Evolutionary conservation across 2,113 vertebrate genomes (phyloP), one percentile per base, ranked within the genome.

Genomic region (Nothobranchius furzeri): DNA sequence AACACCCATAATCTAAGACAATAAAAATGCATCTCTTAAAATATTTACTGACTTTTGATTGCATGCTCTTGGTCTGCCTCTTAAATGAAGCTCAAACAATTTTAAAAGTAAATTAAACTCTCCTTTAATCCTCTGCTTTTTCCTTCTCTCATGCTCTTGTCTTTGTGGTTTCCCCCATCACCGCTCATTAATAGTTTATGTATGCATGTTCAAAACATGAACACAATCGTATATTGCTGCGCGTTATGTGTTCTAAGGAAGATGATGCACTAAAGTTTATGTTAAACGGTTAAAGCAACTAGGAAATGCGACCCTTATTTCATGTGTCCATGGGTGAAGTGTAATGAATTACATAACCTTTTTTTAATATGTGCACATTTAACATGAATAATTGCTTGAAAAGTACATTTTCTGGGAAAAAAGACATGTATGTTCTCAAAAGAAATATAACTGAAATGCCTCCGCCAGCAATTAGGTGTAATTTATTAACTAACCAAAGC

Each of bases 21-120:
- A 73, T 73, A 69, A 71, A 66, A 53, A 64, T 52, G 36, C 49
- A 60, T 9, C 36, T 17, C 65, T 59, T 78, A 43, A 30, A 59
- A 76, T 83, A 70, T 79, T 87, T 70, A 83, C 78, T 15, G 65
- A 83, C 60, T 61, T 60, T 62, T 83, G 70, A 79, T 83, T 83
- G 70, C 64, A 76, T 71, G 73, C 73, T 73, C 55, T 56, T 62
- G 54, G 70, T 61, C 24, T 14, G 30, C 40, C 48, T 53, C 20
- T 72, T 42, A 60, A 64, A 85, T 70, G 63, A 81, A 83, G 60
- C 64, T 76, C 77, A 81, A 83, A 78, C 75, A 0, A 70, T 75
- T 64, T 79, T 65, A 83, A 76, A 76, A 68, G 63, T 73, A 73
- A 78, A 83, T 76, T 45, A 10, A 45, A 45, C 43, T 45, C 43